These are phyloP conservation scores for Rhynchopsitta pachyrhyncha DNA, from an alignment of 2,113 vertebrate genomes.

Conservation along the genomic window DNA sequence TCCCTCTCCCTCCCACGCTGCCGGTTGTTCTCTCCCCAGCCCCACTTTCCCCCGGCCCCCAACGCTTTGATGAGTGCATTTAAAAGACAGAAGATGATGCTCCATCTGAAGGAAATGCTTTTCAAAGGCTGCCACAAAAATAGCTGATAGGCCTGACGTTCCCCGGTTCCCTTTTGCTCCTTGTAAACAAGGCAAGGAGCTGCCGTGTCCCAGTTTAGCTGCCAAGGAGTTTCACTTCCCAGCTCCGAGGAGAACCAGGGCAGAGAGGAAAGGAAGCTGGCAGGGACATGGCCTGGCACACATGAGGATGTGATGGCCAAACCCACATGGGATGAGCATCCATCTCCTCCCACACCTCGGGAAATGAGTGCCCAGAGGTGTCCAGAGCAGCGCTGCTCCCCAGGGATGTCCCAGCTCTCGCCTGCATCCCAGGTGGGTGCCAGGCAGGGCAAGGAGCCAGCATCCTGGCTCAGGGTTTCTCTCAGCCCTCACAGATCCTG, in stretches of 20 bases:
- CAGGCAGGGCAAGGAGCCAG: background rate
- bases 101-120: slow-evolving; percentile 41
- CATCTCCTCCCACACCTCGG: background rate
- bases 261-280: background rate
- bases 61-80: slow-evolving; percentile 40
- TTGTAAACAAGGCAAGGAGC: slow-evolving; percentile 60
- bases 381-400: background rate
- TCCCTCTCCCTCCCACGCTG: slow-evolving; percentile 33
- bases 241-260: background rate
- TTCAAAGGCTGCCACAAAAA: slow-evolving; percentile 64
- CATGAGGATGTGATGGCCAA: background rate
- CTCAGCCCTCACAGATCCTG: background rate
- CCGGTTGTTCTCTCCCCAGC: slow-evolving; percentile 3
- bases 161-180: slow-evolving; percentile 15
- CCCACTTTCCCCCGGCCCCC: slow-evolving; percentile 29
- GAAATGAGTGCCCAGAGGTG: background rate
- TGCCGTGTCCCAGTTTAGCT: slow-evolving; percentile 49
- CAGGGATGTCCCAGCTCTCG: background rate
- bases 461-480: background rate
- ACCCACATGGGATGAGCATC: background rate
- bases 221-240: slow-evolving; percentile 18
- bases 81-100: slow-evolving; percentile 27
- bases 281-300: background rate
- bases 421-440: background rate
- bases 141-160: slow-evolving; percentile 51